phyloP scores from a whole-genome alignment of 2,797 vertebrate species.

The Chrosomus eos region DNA sequence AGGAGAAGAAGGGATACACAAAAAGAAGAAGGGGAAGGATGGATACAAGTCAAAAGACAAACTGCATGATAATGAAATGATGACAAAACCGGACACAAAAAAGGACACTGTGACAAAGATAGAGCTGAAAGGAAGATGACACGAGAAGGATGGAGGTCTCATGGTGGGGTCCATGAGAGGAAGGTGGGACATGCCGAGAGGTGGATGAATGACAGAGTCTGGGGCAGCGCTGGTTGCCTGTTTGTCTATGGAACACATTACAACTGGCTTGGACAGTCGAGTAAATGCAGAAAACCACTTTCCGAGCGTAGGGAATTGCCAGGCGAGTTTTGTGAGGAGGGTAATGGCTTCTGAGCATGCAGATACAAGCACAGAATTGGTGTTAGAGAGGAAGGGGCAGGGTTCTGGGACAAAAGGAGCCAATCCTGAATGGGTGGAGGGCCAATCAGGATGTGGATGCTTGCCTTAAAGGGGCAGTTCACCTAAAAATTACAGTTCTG shows the following conservation, averaged over 20 bases:
- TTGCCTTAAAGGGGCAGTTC: conserved; percentile 20
- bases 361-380: conserved; percentile 18
- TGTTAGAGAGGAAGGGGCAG: conserved; percentile 14
- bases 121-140: conserved; percentile 39
- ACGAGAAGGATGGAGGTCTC: conserved; percentile 50
- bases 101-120: conserved; percentile 41
- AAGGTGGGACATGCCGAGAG: conserved; percentile 70
- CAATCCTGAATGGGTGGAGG: conserved; percentile 12
- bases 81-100: conserved; percentile 40
- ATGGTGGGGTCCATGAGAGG: conserved; percentile 67
- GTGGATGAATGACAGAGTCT: conserved; percentile 71
- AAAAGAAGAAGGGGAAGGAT: conserved; percentile 35
- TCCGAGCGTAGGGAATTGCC: conserved; percentile 60
- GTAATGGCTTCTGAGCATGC: conserved; percentile 44
- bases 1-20: conserved; percentile 10
- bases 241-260: conserved; percentile 94
- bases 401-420: background rate
- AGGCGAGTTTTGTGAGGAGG: conserved; percentile 14
- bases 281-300: conserved; percentile 77
- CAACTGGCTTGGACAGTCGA: conserved; percentile 84
- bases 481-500: background rate
- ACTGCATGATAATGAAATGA: conserved; percentile 59
- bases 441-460: conserved; percentile 38
- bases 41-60: conserved; percentile 60
- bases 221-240: conserved; percentile 98